A percentile compares a stretch with the other conserved stretches of the same genome.
Conservation (phyloP, 2,797 vertebrate species). For the Diplodus sargus region DNA sequence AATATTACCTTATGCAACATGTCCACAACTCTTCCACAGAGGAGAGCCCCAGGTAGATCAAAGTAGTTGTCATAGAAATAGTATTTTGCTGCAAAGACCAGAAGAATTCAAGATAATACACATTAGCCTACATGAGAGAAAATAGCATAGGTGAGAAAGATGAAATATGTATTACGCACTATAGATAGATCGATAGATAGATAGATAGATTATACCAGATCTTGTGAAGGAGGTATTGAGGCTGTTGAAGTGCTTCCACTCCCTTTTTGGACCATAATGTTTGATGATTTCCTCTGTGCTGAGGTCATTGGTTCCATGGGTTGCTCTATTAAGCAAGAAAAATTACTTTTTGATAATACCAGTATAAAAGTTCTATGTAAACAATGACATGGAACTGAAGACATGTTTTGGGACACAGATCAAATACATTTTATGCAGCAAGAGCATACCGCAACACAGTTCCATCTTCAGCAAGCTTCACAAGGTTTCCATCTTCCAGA, state of each 20-base stretch:
- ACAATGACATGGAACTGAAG: background rate
- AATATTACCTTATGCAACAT: slow-evolving; percentile 89
- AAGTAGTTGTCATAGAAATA: slow-evolving; percentile 98
- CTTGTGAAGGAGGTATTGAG: slow-evolving; percentile 90
- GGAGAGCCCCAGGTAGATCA: slow-evolving; percentile 94
- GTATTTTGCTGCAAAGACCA: slow-evolving; percentile 89
- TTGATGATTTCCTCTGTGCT: slow-evolving; percentile 87
- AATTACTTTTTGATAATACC: background rate
- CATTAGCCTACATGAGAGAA: background rate
- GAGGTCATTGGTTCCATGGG: slow-evolving; percentile 91
- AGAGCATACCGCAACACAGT: slow-evolving; percentile 90
- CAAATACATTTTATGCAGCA: slow-evolving; percentile 1
- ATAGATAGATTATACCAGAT: slow-evolving; percentile 84
- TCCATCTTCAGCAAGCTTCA: slow-evolving; percentile 94
- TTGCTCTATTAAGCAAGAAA: slow-evolving; percentile 84
- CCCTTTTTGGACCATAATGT: slow-evolving; percentile 87
- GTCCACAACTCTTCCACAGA: slow-evolving; percentile 93
- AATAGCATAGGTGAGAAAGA: slow-evolving; percentile 6
- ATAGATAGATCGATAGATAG: no score
- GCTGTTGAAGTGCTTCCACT: slow-evolving; percentile 93
- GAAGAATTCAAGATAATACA: slow-evolving; percentile 4
- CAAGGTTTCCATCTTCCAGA: slow-evolving; percentile 94
- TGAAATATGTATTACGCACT: no score
- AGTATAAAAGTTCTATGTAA: slow-evolving; percentile 8
- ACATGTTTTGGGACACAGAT: background rate